phyloP scores from a whole-genome alignment of 2,797 vertebrate genomes.

The Champsocephalus esox region DNA sequence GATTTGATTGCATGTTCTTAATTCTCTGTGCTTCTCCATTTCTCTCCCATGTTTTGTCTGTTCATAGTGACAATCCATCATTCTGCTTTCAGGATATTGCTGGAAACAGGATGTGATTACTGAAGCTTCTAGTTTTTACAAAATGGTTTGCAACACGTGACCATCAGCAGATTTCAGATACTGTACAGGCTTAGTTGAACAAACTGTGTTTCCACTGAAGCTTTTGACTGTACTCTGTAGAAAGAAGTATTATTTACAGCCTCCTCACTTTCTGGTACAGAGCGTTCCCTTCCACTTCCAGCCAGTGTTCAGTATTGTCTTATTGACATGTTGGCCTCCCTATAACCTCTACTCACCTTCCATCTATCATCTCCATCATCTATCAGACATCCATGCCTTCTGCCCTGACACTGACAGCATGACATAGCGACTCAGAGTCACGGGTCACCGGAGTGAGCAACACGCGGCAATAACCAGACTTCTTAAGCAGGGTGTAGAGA shows the following conservation, averaged over 20 bases:
- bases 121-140: background rate
- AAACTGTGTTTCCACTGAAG: too few species aligned
- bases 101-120: background rate
- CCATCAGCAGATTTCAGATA: slow-evolving; percentile 17
- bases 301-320: slow-evolving; percentile 22
- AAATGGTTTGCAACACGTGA: background rate
- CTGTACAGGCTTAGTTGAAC: background rate
- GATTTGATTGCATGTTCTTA: background rate
- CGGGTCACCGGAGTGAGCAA: slow-evolving; percentile 19
- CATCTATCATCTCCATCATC: slow-evolving; percentile 25
- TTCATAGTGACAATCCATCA: background rate
- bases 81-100: background rate
- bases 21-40: background rate
- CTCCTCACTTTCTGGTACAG: slow-evolving; percentile 14
- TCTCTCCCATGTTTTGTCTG: background rate
- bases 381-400: slow-evolving; percentile 14
- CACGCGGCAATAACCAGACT: slow-evolving; percentile 18
- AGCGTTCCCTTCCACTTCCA: slow-evolving; percentile 6
- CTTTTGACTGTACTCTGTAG: too few species aligned
- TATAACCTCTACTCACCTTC: slow-evolving; percentile 17
- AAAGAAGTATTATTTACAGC: slow-evolving; percentile 4
- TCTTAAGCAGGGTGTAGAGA: slow-evolving; percentile 24
- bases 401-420: slow-evolving; percentile 25
- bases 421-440: slow-evolving; percentile 2
- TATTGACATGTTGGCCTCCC: slow-evolving; percentile 13